These are phyloP conservation scores for Iselma pallidipennis DNA, from an alignment of 2,888 invertebrate species.

Conservation along the genomic window DNA sequence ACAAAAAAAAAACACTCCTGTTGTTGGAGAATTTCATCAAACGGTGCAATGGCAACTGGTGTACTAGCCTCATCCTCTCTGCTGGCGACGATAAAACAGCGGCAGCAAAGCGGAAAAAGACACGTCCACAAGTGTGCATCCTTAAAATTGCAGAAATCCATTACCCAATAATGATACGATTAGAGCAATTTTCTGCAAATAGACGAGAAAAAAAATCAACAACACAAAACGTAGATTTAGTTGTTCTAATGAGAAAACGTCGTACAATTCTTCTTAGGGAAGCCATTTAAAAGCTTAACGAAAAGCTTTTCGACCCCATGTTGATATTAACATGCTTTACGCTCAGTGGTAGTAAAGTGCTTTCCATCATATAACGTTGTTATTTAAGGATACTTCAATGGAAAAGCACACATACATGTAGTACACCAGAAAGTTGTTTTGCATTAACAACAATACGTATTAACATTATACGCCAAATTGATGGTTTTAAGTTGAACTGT, in stretches of 20 bases:
- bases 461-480: no score
- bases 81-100: constrained; percentile 60
- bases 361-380: constrained; percentile 13
- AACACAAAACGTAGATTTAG: background rate
- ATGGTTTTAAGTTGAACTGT: background rate
- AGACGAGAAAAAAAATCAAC: background rate
- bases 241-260: constrained; percentile 7
- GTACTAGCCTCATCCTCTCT: constrained; percentile 63
- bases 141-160: background rate
- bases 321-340: constrained; percentile 16
- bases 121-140: constrained; percentile 57
- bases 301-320: constrained; percentile 15
- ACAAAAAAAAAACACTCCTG: background rate
- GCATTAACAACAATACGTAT: no score
- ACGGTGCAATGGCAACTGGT: constrained; percentile 36
- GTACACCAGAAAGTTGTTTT: no score
- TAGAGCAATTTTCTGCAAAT: background rate
- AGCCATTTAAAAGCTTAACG: constrained; percentile 16
- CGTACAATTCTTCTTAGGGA: background rate
- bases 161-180: background rate
- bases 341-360: constrained; percentile 19
- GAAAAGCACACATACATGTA: no score
- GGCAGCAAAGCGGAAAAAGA: constrained; percentile 71
- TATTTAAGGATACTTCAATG: constrained; percentile 5
- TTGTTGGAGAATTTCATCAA: background rate